phyloP scores from a whole-genome alignment of 2,113 vertebrate genomes.

The Chaetorhynchus papuensis region DNA sequence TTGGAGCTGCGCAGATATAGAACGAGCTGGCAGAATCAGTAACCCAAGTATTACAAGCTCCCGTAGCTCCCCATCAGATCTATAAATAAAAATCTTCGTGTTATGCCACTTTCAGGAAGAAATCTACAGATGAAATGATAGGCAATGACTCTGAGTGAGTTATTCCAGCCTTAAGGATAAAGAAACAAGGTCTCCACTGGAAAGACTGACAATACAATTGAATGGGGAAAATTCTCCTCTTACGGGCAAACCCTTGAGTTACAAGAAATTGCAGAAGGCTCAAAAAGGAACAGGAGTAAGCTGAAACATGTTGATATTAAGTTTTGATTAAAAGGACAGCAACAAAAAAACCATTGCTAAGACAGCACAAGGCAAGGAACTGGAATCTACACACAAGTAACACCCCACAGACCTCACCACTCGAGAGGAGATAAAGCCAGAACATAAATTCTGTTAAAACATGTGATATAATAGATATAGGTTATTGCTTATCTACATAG shows the following conservation, averaged over 20 bases:
- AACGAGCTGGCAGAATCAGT: neutral
- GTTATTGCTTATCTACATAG: neutral
- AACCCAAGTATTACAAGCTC: neutral
- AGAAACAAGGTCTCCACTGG: neutral
- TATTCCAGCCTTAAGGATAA: neutral
- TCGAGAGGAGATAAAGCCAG: neutral
- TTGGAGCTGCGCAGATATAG: neutral
- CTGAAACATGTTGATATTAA: neutral
- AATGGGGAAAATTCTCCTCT: neutral
- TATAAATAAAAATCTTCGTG: neutral
- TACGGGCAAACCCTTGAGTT: neutral
- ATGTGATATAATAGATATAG: fast-evolving
- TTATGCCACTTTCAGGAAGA: neutral
- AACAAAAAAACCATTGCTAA: neutral
- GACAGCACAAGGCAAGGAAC: neutral
- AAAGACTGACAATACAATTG: neutral
- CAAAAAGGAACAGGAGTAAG: neutral
- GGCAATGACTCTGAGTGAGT: neutral
- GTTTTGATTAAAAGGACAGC: neutral
- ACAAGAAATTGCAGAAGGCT: neutral
- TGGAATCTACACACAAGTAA: neutral
- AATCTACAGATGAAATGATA: neutral
- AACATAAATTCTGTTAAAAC: neutral
- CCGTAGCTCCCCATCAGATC: neutral
- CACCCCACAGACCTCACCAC: neutral